Evolutionary conservation across 1,140 invertebrate species (phyloP).

Genomic region (Scaptomyza montana): DNA sequence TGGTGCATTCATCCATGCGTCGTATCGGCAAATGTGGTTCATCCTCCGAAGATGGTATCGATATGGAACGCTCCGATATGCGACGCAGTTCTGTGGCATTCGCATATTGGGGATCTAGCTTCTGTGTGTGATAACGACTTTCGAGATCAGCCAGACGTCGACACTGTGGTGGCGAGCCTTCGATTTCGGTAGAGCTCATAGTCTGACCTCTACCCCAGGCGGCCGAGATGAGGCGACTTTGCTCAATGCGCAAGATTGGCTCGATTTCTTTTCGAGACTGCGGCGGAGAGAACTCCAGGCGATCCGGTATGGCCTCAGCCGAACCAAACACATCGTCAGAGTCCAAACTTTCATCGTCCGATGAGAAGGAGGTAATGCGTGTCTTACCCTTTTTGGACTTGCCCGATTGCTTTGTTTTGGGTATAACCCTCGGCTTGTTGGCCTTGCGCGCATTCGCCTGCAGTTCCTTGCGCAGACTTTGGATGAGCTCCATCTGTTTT

Average conservation of each 20-base stretch:
- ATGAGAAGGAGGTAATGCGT: conserved; percentile 88
- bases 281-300: conserved; percentile 88
- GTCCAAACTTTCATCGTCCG: conserved; percentile 89
- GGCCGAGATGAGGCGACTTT: conserved; percentile 87
- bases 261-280: conserved; percentile 89
- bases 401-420: conserved; percentile 72
- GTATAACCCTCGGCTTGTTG: conserved; percentile 76
- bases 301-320: conserved; percentile 87
- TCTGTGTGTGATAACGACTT: conserved; percentile 86
- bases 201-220: conserved; percentile 88
- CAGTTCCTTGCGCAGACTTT: conserved; percentile 82
- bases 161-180: conserved; percentile 88
- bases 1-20: conserved; percentile 84
- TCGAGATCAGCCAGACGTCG: conserved; percentile 86
- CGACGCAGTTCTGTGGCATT: conserved; percentile 87
- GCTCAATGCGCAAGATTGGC: conserved; percentile 88
- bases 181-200: conserved; percentile 89
- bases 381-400: conserved; percentile 86
- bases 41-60: conserved; percentile 89
- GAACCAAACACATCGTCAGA: conserved; percentile 89
- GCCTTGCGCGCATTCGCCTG: conserved; percentile 73
- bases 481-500: conserved; percentile 83
- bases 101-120: conserved; percentile 85
- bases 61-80: conserved; percentile 88
- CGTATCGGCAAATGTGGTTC: conserved; percentile 84